A percentile compares a stretch with the other conserved stretches of the same genome.
These are phyloP conservation scores for Zelostemma sp. DNA, from an alignment of 1,140 invertebrate genomes.

Conservation along the genomic window DNA sequence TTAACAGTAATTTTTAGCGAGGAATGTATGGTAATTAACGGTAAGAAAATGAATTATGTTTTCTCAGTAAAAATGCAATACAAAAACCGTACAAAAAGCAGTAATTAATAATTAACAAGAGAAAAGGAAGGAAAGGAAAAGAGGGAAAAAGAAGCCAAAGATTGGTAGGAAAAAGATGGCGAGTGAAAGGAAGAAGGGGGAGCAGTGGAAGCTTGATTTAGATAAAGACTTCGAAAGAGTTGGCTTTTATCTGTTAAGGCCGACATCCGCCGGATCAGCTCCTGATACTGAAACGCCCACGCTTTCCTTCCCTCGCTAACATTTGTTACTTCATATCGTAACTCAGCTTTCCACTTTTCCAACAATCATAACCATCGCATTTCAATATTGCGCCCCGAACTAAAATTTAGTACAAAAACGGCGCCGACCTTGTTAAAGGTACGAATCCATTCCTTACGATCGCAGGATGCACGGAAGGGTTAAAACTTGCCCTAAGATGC, in stretches of 20 bases:
- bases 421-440: neutral
- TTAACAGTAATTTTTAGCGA: no score
- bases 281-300: constrained; percentile 64
- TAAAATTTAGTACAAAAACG: no score
- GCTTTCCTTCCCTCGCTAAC: constrained; percentile 62
- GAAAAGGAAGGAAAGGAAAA: constrained; percentile 14
- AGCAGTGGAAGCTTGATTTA: constrained; percentile 42
- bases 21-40: no score
- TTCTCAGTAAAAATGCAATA: no score
- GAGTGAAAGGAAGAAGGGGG: constrained; percentile 17
- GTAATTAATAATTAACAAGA: constrained; percentile 34
- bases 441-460: constrained; percentile 24
- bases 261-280: constrained; percentile 69
- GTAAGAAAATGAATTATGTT: no score
- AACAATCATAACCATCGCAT: neutral
- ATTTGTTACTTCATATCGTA: no score
- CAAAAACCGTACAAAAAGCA: no score
- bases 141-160: constrained; percentile 1
- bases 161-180: constrained; percentile 6
- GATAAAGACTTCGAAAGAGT: constrained; percentile 67
- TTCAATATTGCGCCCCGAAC: constrained; percentile 6
- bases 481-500: constrained; percentile 70
- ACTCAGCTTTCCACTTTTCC: no score
- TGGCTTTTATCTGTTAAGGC: constrained; percentile 62
- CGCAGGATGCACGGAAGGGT: constrained; percentile 55